These are phyloP conservation scores for Gobionotothen gibberifrons DNA, from an alignment of 2,797 vertebrate genomes.

Conservation along the genomic window DNA sequence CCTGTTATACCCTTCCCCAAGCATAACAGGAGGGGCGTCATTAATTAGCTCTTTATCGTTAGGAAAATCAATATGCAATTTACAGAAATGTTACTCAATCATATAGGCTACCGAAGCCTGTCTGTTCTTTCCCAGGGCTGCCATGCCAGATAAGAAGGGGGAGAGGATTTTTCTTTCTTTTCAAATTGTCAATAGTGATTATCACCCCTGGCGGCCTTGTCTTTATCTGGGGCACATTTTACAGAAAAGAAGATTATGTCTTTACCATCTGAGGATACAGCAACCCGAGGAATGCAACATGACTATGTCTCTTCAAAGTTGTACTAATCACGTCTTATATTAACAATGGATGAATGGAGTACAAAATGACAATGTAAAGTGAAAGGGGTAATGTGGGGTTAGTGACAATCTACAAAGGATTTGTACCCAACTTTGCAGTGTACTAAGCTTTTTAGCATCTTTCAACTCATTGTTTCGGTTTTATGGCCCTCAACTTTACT, in stretches of 20 bases:
- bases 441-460: neutral
- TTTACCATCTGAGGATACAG: slow-evolving; percentile 14
- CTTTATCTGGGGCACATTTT: slow-evolving; percentile 40
- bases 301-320: slow-evolving; percentile 9
- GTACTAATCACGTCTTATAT: slow-evolving; percentile 15
- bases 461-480: neutral
- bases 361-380: neutral
- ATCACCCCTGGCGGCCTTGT: slow-evolving; percentile 33
- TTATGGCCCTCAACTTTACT: neutral
- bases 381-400: slow-evolving; percentile 13
- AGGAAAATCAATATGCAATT: slow-evolving; percentile 75
- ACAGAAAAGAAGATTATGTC: slow-evolving; percentile 24
- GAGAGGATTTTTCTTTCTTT: slow-evolving; percentile 34
- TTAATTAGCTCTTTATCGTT: slow-evolving; percentile 72
- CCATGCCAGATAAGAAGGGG: slow-evolving; percentile 31
- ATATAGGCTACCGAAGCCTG: slow-evolving; percentile 23
- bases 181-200: slow-evolving; percentile 46
- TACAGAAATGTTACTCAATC: slow-evolving; percentile 61
- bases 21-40: slow-evolving; percentile 40
- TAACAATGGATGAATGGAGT: slow-evolving; percentile 11
- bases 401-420: neutral
- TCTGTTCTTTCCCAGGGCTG: slow-evolving; percentile 11
- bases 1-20: slow-evolving; percentile 27
- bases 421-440: neutral
- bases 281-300: slow-evolving; percentile 16